Evolutionary conservation across 2,113 vertebrate genomes (phyloP).

Genomic region (Mola mola): DNA sequence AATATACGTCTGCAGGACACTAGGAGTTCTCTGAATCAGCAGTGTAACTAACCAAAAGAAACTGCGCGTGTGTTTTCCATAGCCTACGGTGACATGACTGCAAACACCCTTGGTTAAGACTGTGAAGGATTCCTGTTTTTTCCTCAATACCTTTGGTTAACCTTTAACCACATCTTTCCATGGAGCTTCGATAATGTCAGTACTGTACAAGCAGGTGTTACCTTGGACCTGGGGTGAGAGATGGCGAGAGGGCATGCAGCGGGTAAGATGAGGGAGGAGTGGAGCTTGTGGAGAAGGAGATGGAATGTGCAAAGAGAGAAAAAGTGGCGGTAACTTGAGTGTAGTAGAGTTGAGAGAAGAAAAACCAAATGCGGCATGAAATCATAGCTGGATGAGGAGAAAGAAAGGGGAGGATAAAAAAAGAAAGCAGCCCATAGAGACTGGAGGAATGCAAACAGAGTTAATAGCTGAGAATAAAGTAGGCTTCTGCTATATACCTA

Average conservation of each 20-base stretch:
- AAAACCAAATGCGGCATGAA: constrained; percentile 17
- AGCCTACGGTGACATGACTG: constrained; percentile 7
- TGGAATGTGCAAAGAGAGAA: neutral
- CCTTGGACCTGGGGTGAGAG: constrained; percentile 17
- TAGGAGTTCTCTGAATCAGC: neutral
- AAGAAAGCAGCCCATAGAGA: neutral
- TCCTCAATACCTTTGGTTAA: constrained; percentile 43
- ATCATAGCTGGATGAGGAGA: too few species aligned
- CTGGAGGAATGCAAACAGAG: constrained; percentile 30
- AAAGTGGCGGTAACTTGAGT: neutral
- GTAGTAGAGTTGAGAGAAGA: too few species aligned
- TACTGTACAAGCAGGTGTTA: constrained; percentile 41
- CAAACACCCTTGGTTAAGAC: constrained; percentile 12
- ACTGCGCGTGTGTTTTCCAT: constrained; percentile 10
- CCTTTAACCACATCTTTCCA: constrained; percentile 55
- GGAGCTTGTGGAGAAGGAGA: neutral
- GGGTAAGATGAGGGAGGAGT: neutral
- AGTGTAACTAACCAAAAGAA: neutral
- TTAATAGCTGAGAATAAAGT: too few species aligned
- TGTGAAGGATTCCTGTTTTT: constrained; percentile 19
- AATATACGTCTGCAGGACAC: too few species aligned
- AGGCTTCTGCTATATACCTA: neutral
- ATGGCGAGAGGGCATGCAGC: neutral
- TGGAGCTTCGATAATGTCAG: constrained; percentile 24
- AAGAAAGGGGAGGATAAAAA: too few species aligned